These are phyloP conservation scores for Melospiza melodia DNA, from an alignment of 2,113 vertebrate genomes.

Conservation along the genomic window DNA sequence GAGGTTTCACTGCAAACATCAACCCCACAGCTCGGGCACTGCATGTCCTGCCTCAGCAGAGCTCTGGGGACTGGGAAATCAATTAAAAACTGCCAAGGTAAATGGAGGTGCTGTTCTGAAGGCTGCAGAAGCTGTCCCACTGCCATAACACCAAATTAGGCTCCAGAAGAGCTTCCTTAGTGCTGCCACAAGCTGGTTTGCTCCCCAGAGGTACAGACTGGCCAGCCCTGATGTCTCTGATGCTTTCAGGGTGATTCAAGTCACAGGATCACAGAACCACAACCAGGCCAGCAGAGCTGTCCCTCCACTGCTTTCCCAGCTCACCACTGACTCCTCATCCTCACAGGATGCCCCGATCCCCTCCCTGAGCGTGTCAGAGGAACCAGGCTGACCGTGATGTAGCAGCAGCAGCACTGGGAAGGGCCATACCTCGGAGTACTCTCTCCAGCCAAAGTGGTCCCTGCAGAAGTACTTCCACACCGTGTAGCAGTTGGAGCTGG, in stretches of 20 bases:
- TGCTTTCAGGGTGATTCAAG: neutral
- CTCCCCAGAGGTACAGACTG: neutral
- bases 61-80: neutral
- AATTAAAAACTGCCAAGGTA: neutral
- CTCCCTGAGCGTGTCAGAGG: neutral
- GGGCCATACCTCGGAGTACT: conserved; percentile 91
- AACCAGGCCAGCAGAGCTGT: neutral
- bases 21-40: neutral
- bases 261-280: neutral
- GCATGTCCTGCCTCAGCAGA: accelerated
- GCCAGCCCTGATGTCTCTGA: accelerated
- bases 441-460: conserved; percentile 99
- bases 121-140: neutral
- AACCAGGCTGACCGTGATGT: no score
- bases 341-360: neutral
- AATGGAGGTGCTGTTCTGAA: neutral
- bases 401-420: neutral
- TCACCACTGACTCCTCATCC: neutral
- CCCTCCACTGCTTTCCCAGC: neutral
- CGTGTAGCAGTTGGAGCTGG: conserved; percentile 85
- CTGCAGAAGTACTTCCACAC: conserved; percentile 99
- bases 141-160: neutral
- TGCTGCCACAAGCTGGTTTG: neutral
- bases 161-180: neutral
- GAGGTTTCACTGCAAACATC: neutral